phyloP scores from a whole-genome alignment of 1,140 invertebrate species.

The Dreissena rostriformis region DNA sequence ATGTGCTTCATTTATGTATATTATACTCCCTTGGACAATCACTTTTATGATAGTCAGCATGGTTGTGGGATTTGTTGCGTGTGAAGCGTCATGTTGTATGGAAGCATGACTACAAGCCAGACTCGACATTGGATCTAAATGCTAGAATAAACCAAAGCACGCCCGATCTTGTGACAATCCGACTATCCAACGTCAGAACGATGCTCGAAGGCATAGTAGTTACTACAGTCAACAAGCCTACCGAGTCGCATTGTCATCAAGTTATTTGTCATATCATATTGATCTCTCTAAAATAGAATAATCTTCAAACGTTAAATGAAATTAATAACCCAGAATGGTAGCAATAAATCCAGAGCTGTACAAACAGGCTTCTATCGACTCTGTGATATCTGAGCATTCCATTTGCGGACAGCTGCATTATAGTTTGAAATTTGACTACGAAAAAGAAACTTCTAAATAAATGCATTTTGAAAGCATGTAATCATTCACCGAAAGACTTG shows the following conservation, averaged over 20 bases:
- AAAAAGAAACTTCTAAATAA: conserved; percentile 87
- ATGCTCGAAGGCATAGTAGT: conserved; percentile 47
- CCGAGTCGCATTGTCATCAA: conserved; percentile 89
- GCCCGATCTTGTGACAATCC: conserved; percentile 65
- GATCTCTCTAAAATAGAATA: conserved; percentile 89
- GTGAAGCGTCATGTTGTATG: conserved; percentile 21
- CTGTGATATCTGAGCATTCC: conserved; percentile 86
- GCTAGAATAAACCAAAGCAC: conserved; percentile 71
- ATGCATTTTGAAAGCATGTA: conserved; percentile 85
- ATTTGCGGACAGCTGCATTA: conserved; percentile 91
- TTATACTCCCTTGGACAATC: conserved; percentile 6
- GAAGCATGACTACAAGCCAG: conserved; percentile 55
- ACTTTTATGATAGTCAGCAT: conserved; percentile 18
- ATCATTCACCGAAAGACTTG: conserved; percentile 91
- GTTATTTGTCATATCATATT: conserved; percentile 90
- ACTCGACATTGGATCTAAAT: conserved; percentile 49
- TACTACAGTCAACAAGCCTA: conserved; percentile 90
- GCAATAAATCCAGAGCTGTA: conserved; percentile 89
- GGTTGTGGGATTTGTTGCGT: conserved; percentile 26
- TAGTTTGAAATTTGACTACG: conserved; percentile 88
- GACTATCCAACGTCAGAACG: not conserved
- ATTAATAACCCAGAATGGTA: conserved; percentile 75
- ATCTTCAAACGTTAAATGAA: conserved; percentile 83
- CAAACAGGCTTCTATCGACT: conserved; percentile 89
- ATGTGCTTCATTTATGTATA: conserved; percentile 24